Percentiles rank a stretch among this genome's conserved stretches.
These are phyloP conservation scores for Petrophora chlorosata DNA, from an alignment of 2,888 invertebrate genomes.

Conservation along the genomic window DNA sequence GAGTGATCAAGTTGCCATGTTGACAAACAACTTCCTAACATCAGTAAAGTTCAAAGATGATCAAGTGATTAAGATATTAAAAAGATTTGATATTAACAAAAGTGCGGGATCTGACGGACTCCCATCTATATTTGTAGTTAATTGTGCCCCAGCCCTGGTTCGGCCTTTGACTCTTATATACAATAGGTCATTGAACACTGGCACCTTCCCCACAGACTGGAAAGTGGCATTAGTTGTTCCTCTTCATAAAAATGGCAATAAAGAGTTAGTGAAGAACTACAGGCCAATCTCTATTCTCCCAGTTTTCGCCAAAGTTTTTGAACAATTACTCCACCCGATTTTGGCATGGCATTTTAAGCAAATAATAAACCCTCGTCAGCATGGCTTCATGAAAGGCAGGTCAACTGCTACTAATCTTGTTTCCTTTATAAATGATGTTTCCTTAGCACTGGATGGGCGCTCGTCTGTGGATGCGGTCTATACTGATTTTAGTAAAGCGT, in stretches of 20 bases:
- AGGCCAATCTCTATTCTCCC: neutral
- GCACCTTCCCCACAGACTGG: neutral
- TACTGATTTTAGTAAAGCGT: neutral
- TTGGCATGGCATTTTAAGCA: slow-evolving; percentile 16
- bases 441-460: neutral
- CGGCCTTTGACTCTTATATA: neutral
- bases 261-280: neutral
- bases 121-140: neutral
- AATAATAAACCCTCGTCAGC: slow-evolving; percentile 16
- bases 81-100: slow-evolving; percentile 19
- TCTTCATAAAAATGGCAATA: neutral
- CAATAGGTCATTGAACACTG: neutral
- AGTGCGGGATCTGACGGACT: slow-evolving; percentile 10
- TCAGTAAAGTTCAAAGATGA: slow-evolving; percentile 1
- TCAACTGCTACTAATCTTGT: neutral
- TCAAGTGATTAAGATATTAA: slow-evolving; percentile 14
- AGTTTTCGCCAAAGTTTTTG: neutral
- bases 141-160: neutral
- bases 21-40: too few relatives aligned
- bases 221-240: too few relatives aligned
- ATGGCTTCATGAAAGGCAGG: slow-evolving; percentile 26
- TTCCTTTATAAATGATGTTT: neutral
- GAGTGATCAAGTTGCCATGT: too few relatives aligned
- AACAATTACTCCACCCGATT: slow-evolving; percentile 15
- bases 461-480: neutral